Percentiles rank a stretch among this genome's conserved stretches.
Evolutionary conservation across 1,140 invertebrate genomes (phyloP).

Genomic region (Drosophila ogumai): DNA sequence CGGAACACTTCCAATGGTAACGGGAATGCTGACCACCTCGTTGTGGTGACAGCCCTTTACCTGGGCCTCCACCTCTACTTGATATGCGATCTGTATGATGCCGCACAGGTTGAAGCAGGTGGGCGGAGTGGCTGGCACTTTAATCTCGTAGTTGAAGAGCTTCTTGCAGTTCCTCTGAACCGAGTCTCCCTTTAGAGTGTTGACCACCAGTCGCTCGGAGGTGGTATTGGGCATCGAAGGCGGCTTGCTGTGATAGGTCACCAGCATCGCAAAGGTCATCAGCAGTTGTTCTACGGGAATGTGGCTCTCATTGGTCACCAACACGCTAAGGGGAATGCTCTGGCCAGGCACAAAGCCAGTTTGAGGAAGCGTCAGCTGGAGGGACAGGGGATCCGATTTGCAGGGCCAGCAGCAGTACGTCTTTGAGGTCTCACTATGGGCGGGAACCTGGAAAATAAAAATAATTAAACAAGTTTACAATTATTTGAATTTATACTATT

Average conservation of each 20-base stretch:
- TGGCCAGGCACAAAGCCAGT: slow-evolving; percentile 74
- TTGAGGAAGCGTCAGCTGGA: slow-evolving; percentile 57
- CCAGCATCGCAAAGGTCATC: slow-evolving; percentile 56
- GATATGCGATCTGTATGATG: slow-evolving; percentile 90
- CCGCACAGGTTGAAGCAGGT: slow-evolving; percentile 89
- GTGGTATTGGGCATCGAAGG: slow-evolving; percentile 68
- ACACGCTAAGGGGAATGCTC: slow-evolving; percentile 42
- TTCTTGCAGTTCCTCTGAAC: slow-evolving; percentile 67
- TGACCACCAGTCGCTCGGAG: slow-evolving; percentile 51
- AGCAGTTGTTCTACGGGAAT: slow-evolving; percentile 57
- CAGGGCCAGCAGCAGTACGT: slow-evolving; percentile 69
- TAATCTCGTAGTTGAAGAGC: slow-evolving; percentile 79
- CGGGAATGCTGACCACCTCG: slow-evolving; percentile 80
- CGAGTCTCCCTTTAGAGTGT: slow-evolving; percentile 50
- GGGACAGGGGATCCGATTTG: slow-evolving; percentile 53
- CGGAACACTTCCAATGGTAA: slow-evolving; percentile 87
- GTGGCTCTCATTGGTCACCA: slow-evolving; percentile 68
- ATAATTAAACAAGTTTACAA: not conserved
- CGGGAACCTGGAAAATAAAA: slow-evolving; percentile 39
- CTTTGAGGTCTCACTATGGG: slow-evolving; percentile 58
- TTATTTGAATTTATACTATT: not conserved
- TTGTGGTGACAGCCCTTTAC: slow-evolving; percentile 85
- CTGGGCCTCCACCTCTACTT: slow-evolving; percentile 86
- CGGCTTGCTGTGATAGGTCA: slow-evolving; percentile 53
- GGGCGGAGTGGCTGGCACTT: slow-evolving; percentile 89